Percentiles rank a stretch among this genome's conserved stretches.
Evolutionary conservation across 2,113 vertebrate genomes (phyloP).

Genomic region (Orthonyx spaldingii): DNA sequence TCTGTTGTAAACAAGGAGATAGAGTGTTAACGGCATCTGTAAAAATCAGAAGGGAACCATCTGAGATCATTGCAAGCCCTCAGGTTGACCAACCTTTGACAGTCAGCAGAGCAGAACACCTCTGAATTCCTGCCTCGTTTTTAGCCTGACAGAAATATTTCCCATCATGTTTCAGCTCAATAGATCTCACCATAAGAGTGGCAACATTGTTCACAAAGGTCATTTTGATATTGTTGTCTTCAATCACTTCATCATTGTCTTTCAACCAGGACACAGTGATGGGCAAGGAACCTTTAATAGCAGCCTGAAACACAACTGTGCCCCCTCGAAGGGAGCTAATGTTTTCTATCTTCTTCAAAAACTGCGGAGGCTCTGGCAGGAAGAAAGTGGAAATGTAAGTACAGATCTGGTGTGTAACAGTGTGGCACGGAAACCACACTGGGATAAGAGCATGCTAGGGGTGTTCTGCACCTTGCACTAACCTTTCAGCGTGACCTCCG

Average conservation of each 20-base stretch:
- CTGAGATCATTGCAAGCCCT: not conserved
- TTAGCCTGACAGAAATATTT: conserved; percentile 95
- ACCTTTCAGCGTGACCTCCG: conserved; percentile 90
- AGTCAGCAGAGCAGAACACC: conserved; percentile 85
- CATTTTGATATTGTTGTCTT: conserved; percentile 86
- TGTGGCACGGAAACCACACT: not conserved
- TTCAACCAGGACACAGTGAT: conserved; percentile 90
- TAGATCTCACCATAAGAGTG: conserved; percentile 81
- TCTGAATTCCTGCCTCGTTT: conserved; percentile 94
- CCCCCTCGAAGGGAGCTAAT: conserved; percentile 83
- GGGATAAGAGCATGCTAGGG: not conserved
- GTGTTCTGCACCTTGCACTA: conserved; percentile 58
- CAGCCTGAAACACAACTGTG: conserved; percentile 83
- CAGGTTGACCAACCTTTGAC: conserved; percentile 90
- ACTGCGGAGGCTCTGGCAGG: conserved; percentile 87
- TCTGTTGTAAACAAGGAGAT: conserved; percentile 78
- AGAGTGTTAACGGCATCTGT: not conserved
- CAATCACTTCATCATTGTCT: conserved; percentile 91
- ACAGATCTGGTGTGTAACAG: not conserved
- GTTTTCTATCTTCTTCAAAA: conserved; percentile 89
- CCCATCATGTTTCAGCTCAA: conserved; percentile 86
- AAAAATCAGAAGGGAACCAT: not conserved
- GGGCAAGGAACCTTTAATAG: conserved; percentile 88
- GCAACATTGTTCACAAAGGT: conserved; percentile 85
- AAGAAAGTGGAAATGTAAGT: conserved; percentile 50